phyloP scores from a whole-genome alignment of 2,797 vertebrate genomes.

The Bradypodion pumilum region DNA sequence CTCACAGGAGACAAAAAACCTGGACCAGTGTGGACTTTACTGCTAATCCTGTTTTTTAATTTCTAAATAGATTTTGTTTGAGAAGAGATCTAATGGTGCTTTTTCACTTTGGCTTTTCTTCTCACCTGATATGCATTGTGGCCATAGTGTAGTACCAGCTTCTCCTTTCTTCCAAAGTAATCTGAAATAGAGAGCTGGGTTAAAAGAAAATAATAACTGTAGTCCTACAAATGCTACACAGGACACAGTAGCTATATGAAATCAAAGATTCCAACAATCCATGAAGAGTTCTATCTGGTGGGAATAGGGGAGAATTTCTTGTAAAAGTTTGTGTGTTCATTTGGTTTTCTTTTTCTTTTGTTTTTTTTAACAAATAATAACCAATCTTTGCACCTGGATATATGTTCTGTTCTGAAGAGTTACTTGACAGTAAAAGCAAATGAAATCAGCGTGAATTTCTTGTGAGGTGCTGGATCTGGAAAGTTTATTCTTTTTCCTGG shows the following conservation, averaged over 20 bases:
- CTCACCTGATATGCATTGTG: slow-evolving; percentile 85
- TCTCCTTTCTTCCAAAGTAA: slow-evolving; percentile 83
- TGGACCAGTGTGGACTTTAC: no score
- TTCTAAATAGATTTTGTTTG: not conserved
- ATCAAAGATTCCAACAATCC: not conserved
- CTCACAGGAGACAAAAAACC: no score
- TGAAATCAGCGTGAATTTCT: not conserved
- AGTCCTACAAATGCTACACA: not conserved
- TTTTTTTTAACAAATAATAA: not conserved
- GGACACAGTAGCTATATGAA: not conserved
- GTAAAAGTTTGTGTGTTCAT: no score
- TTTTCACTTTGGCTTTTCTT: not conserved
- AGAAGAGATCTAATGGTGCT: not conserved
- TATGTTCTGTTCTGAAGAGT: not conserved
- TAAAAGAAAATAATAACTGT: not conserved
- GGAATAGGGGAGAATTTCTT: not conserved
- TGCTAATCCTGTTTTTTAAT: not conserved
- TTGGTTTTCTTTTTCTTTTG: not conserved
- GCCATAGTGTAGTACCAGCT: slow-evolving; percentile 93
- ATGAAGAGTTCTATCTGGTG: no score
- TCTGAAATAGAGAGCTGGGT: slow-evolving; percentile 73
- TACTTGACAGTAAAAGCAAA: not conserved
- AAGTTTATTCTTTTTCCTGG: not conserved
- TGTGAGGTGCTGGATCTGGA: not conserved
- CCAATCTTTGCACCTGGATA: not conserved